Base-by-base conservation (phyloP, 2,888 invertebrate genomes). In the Lasioglossum figueresi region DNA sequence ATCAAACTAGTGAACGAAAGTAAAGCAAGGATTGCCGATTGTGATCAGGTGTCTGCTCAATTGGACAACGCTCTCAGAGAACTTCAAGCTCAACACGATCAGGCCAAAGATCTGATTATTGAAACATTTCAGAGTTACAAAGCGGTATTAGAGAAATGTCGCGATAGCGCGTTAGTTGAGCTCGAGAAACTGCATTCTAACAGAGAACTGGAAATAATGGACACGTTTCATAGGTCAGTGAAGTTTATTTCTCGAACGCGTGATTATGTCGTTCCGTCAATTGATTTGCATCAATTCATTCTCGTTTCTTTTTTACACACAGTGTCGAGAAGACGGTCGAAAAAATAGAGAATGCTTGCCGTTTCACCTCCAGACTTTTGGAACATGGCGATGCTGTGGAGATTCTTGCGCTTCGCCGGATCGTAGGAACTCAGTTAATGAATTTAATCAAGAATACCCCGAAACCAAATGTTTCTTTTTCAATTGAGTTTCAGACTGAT, bases 191-290 rank as follows among this genome's bases (percentile, higher is more conserved):
- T 98, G 87, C 98, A 99, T 94, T 97, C 97, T 84, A 97, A 97
- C 92, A 97, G 98, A 85, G 98, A 98, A 95, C 96, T 99, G 63
- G 97, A 97, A 94, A 97, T 99, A 56, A 99, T 99, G 98, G 98
- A 98, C 93, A 96, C 97, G 86, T 97, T 97, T 93, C 97, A 98
- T 93, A 97, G 94, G 95, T 95, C 8, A 48, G 79, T 1, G 1
- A 8, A 12, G 19, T 2, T 4, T 2, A 71, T 34, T 34, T 56
- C 23, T 12, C 0, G 1, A 3, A 19, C 6, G 27, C 16, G 6
- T 16, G 5, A 12, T 43, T 31, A 8, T 0, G 23, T 37, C 8
- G 4, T 14, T 59, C n/a, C 8, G 14, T 8, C 19, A 6, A 59
- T 68, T 6, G 23, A n/a, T 16, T 31, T 12, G 12, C 45, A 48